phyloP scores from a whole-genome alignment of 2,113 vertebrate genomes.

The Chloebia gouldiae region DNA sequence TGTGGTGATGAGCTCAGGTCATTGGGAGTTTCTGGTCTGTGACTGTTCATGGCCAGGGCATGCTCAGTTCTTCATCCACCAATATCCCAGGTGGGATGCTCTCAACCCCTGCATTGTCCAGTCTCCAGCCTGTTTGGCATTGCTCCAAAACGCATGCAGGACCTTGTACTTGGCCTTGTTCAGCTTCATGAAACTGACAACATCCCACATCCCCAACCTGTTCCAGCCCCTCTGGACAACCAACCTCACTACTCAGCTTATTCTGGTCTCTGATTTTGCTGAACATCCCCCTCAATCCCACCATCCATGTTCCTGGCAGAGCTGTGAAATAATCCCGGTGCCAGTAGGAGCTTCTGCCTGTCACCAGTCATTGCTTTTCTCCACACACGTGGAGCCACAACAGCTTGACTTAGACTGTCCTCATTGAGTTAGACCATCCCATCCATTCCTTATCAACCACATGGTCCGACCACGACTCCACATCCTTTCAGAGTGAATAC shows the following conservation, averaged over 20 bases:
- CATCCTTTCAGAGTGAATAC: not conserved
- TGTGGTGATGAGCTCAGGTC: too few relatives aligned
- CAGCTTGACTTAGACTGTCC: not conserved
- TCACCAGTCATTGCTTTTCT: not conserved
- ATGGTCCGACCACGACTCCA: not conserved
- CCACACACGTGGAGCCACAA: not conserved
- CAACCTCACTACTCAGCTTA: not conserved
- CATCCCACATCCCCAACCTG: too few relatives aligned
- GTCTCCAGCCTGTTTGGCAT: not conserved
- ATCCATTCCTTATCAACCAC: too few relatives aligned
- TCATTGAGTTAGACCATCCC: not conserved
- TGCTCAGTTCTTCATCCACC: not conserved
- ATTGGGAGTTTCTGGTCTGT: accelerated
- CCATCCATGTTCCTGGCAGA: accelerated
- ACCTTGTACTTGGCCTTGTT: not conserved
- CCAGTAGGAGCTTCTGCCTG: not conserved
- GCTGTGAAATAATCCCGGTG: not conserved
- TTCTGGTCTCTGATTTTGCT: not conserved
- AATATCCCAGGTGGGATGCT: too few relatives aligned
- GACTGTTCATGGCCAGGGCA: not conserved
- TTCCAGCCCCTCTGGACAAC: not conserved
- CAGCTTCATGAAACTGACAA: too few relatives aligned
- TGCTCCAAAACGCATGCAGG: not conserved
- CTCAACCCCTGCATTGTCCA: not conserved
- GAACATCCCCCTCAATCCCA: not conserved